A percentile compares a stretch with the other conserved stretches of the same genome.
Conservation (phyloP, 2,113 vertebrate species). For the Uria lomvia region DNA sequence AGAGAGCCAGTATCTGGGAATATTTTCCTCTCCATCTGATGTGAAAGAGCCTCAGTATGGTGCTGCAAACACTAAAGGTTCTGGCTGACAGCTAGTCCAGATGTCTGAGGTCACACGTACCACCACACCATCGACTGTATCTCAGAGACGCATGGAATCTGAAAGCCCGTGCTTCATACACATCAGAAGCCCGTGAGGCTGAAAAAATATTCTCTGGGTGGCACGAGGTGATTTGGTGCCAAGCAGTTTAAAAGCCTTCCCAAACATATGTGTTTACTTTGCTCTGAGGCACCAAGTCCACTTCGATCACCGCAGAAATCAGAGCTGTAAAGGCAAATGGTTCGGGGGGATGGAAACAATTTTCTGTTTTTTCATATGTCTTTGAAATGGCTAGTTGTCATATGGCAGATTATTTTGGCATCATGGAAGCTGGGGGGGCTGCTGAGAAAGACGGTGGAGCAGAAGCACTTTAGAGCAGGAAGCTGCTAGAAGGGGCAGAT, state of each 20-base stretch:
- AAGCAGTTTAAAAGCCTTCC: constrained; percentile 14
- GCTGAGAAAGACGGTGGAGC: background rate
- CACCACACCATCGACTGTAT: constrained; percentile 14
- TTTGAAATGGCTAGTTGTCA: background rate
- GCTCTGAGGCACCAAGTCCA: background rate
- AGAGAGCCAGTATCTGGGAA: constrained; percentile 16
- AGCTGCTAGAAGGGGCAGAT: background rate
- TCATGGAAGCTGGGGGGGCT: background rate
- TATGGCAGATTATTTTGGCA: background rate
- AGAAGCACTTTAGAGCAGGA: background rate
- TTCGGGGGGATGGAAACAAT: background rate
- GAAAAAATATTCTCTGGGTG: constrained; percentile 13
- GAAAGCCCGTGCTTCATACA: background rate
- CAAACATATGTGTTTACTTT: constrained; percentile 27
- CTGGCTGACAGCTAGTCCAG: constrained; percentile 20
- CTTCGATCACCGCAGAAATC: background rate
- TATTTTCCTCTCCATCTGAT: constrained; percentile 40
- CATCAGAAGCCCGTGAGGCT: background rate
- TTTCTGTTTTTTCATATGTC: background rate
- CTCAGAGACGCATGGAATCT: background rate
- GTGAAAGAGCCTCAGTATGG: constrained; percentile 9
- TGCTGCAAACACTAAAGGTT: background rate
- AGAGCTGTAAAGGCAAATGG: background rate
- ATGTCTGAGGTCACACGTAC: constrained; percentile 25
- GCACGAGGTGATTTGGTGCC: background rate